Base-by-base conservation (phyloP, 2,888 invertebrate species). In the Leptopilina drosophilae region DNA sequence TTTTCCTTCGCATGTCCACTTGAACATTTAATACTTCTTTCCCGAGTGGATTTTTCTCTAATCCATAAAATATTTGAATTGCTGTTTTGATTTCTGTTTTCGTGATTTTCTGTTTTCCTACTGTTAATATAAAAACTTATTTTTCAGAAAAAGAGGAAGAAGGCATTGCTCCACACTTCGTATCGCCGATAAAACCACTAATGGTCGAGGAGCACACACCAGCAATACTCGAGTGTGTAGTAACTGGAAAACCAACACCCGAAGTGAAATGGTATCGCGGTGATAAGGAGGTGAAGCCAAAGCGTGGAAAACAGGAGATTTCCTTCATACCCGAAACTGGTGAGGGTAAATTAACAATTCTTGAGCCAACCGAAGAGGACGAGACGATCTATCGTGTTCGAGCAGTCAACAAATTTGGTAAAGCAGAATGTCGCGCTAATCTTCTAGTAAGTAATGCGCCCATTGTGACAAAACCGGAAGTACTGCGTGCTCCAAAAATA, bases 401-500 rank as follows among this genome's bases (percentile, higher is more conserved):
- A 88, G 96, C 96, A 7, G 93, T 94, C 80, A 97, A 97, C 90
- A 93, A 94, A 87, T 95, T 94, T 87, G 97, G 96, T 7, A 93
- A 94, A 81, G 96, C 96, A 2, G 94, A 95, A 89, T 96, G 95
- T 87, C 93, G 95, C 87, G 95, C 96, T 8, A 96, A 96, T 90
- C 93, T 96, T 53, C 92, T 95, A 64, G 93, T 95, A 73, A 93
- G 93, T 87, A 92, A 89, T 87, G 91, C 87, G 81, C 93, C 92
- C 82, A 91, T 91, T 78, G 91, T 93, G 53, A 91, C 92, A 33
- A 92, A 93, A 88, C 93, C 94, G 75, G 89, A 92, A 85, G 93
- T 94, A 1, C 91, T 95, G 75, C 93, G 93, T 85, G 95, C 96
- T 53, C 96, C 96, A 66, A 95, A 94, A 87, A 96, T 98, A 86